phyloP scores from a whole-genome alignment of 2,797 vertebrate species.

The Naso thynnoides region DNA sequence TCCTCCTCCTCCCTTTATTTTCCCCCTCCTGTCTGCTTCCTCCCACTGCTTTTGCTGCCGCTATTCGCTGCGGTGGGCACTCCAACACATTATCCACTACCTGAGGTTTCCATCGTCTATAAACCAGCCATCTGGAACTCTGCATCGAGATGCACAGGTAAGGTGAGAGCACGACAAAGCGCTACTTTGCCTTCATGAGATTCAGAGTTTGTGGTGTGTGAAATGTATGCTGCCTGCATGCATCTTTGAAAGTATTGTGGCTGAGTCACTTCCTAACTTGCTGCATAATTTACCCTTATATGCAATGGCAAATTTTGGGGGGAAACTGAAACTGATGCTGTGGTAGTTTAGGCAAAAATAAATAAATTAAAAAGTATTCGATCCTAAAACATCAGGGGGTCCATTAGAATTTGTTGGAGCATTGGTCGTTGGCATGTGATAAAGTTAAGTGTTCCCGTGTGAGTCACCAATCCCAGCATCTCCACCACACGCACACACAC shows the following conservation, averaged over 20 bases:
- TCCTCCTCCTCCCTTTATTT: slow-evolving; percentile 8
- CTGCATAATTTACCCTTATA: slow-evolving; percentile 56
- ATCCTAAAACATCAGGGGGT: slow-evolving; percentile 50
- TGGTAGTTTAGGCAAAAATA: slow-evolving; percentile 38
- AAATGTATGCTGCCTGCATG: slow-evolving; percentile 43
- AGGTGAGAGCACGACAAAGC: slow-evolving; percentile 53
- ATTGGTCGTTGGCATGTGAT: slow-evolving; percentile 57
- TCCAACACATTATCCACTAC: slow-evolving; percentile 58
- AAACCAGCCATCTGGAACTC: slow-evolving; percentile 60
- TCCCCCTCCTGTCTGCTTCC: slow-evolving; percentile 31
- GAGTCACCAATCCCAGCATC: slow-evolving; percentile 18
- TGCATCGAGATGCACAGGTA: slow-evolving; percentile 53
- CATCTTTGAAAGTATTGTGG: slow-evolving; percentile 48
- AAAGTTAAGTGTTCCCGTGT: slow-evolving; percentile 67
- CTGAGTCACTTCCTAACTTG: slow-evolving; percentile 41
- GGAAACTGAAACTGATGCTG: slow-evolving; percentile 48
- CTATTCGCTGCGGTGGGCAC: slow-evolving; percentile 44
- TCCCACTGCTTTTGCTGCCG: slow-evolving; percentile 41
- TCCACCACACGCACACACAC: slow-evolving; percentile 1
- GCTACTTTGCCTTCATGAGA: slow-evolving; percentile 36
- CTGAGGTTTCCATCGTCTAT: slow-evolving; percentile 58
- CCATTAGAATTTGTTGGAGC: slow-evolving; percentile 50
- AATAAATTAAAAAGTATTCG: slow-evolving; percentile 19
- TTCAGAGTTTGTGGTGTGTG: slow-evolving; percentile 41
- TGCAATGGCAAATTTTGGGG: slow-evolving; percentile 20